A percentile compares a stretch with the other conserved stretches of the same genome.
Conservation (phyloP, 2,113 vertebrate genomes). For the Penelope pileata region DNA sequence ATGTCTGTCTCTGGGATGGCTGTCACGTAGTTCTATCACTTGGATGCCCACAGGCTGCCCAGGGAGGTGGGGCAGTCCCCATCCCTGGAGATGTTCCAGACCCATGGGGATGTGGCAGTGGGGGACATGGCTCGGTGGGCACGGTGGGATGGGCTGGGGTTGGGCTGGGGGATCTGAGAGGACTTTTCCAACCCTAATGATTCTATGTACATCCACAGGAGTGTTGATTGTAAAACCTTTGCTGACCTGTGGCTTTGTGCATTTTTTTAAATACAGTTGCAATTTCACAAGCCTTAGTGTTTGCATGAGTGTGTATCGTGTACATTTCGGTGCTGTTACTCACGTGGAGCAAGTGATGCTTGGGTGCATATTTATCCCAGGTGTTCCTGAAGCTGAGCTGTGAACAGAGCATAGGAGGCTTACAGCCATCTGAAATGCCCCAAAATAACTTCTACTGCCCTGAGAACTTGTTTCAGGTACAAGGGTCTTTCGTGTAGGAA, state of each 20-base stretch:
- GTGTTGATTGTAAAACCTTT: not conserved
- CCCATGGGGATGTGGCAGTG: no score
- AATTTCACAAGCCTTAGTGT: not conserved
- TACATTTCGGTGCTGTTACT: not conserved
- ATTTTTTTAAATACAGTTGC: not conserved
- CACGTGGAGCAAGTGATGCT: not conserved
- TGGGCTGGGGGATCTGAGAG: no score
- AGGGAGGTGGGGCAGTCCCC: no score
- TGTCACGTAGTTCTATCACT: no score
- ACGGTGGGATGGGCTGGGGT: no score
- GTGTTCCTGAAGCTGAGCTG: not conserved
- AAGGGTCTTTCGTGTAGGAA: not conserved
- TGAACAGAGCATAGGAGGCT: not conserved
- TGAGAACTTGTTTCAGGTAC: not conserved
- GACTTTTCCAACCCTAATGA: no score
- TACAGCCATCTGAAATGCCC: not conserved
- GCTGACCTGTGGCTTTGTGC: rapidly evolving
- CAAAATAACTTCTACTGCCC: not conserved
- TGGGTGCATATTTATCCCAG: not conserved
- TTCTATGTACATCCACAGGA: no score
- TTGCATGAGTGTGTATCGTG: not conserved
- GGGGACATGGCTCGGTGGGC: no score
- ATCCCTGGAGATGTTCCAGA: no score
- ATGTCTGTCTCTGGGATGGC: rapidly evolving
- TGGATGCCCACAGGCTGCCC: not conserved